Evolutionary conservation across 2,888 invertebrate genomes (phyloP), one percentile per base, ranked within the genome.

Genomic region (Platerodrilus igneus): DNA sequence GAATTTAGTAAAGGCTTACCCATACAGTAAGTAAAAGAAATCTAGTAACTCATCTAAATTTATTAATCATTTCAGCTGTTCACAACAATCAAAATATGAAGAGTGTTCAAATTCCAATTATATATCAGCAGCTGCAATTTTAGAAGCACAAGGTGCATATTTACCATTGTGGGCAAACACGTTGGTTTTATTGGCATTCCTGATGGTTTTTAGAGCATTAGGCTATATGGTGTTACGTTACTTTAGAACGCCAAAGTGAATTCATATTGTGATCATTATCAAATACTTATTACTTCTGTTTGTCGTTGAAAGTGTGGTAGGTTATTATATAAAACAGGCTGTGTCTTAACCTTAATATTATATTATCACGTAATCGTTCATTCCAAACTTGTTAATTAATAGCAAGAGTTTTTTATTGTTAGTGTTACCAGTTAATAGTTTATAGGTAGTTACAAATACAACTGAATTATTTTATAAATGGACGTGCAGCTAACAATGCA

Each of bases 131-230:
- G 68, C 75, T 45, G 77, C 78, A 50, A 82, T 85, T 52, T 66
- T 84, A 51, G 78, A 77, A 56, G 76, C 76, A 42, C 79, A 81
- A 58, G 80, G 80, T 36, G 76, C 78, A 13, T 72, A 72, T 49
- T 69, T 74, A 43, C 81, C 84, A 8, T 68, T 85, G 11, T 85
- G 85, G 85, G 77, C 81, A 41, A 85, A 85, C 66, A 83, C 83
- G 8, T 65, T 81, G 40, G 79, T 84, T 31, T 71, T 86, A 42
- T 58, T 84, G 53, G 75, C 77, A 55, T 85, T 84, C 70, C 74
- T 86, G 48, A 61, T 83, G 52, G 75, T 81, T 53, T 85, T 85
- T 68, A 75, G 85, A 50, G 70, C 78, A 36, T 70, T 84, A 47
- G 84, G 85, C 48, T 86, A 86, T 65, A 68, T 82, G 50, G 83